phyloP scores from a whole-genome alignment of 2,797 vertebrate genomes.

The Zonotrichia albicollis region DNA sequence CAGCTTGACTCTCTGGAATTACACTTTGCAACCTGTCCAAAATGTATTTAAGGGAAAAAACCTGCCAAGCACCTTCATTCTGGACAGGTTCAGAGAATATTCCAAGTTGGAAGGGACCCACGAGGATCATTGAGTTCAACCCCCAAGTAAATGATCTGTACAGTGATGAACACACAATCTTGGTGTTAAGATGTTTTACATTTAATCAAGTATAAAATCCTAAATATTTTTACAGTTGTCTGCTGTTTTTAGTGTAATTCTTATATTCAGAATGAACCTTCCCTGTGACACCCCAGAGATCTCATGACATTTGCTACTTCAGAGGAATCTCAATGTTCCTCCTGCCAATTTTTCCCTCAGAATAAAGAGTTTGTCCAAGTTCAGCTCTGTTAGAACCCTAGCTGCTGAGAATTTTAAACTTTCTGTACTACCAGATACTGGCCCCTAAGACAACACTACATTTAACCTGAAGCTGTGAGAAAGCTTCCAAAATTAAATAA shows the following conservation, averaged over 20 bases:
- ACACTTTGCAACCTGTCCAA: not conserved
- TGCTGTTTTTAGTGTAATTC: not conserved
- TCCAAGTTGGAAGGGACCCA: not conserved
- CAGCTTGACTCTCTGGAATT: not conserved
- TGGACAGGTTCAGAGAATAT: not conserved
- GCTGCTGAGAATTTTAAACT: not conserved
- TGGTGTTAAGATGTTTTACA: not conserved
- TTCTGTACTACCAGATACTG: not conserved
- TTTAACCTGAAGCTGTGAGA: not conserved
- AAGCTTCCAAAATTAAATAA: not conserved
- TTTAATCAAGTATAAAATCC: not conserved
- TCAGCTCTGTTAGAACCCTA: not conserved
- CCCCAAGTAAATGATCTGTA: not conserved
- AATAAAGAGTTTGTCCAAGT: not conserved
- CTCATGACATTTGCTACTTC: not conserved
- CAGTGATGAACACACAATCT: not conserved
- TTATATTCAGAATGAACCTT: not conserved
- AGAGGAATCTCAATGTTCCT: not conserved
- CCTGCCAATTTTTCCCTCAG: not conserved
- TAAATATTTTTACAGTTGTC: not conserved
- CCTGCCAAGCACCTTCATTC: fast-evolving
- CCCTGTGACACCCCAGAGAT: not conserved
- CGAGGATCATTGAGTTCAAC: not conserved
- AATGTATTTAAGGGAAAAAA: not conserved
- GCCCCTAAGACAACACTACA: not conserved